Conservation (phyloP, 2,797 vertebrate genomes). For the Natrix natrix region DNA sequence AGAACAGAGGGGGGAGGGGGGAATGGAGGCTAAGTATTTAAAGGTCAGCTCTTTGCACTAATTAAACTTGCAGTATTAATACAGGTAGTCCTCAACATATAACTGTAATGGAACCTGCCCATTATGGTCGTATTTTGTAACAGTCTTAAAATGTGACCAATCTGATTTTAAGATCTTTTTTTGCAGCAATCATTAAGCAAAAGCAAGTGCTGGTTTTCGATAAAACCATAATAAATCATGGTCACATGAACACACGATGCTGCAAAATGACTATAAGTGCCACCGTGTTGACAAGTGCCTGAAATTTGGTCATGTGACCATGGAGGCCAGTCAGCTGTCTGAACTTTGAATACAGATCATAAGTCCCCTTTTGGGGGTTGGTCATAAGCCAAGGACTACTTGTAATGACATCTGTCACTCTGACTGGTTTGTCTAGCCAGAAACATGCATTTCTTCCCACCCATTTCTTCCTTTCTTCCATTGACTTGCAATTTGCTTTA, state of each 20-base stretch:
- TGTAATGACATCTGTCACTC: not conserved
- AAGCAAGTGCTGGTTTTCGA: not conserved
- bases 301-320: not conserved
- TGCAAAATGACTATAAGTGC: not conserved
- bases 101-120: not conserved
- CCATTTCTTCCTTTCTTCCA: not conserved
- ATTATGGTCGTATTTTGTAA: not conserved
- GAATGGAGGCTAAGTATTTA: not conserved
- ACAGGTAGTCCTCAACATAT: not conserved
- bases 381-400: not conserved
- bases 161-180: not conserved
- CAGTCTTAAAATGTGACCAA: not conserved
- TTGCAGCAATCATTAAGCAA: not conserved
- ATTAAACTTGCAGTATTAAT: not conserved
- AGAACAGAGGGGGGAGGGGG: not conserved
- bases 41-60: not conserved
- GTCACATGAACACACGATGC: not conserved
- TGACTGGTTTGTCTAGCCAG: not conserved
- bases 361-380: not conserved
- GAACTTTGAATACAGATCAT: not conserved
- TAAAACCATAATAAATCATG: not conserved
- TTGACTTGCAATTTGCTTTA: not conserved
- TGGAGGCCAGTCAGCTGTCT: not conserved
- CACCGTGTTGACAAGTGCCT: not conserved
- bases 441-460: not conserved